Conservation (phyloP, 2,888 invertebrate species). For the Oxycera nigricornis region DNA sequence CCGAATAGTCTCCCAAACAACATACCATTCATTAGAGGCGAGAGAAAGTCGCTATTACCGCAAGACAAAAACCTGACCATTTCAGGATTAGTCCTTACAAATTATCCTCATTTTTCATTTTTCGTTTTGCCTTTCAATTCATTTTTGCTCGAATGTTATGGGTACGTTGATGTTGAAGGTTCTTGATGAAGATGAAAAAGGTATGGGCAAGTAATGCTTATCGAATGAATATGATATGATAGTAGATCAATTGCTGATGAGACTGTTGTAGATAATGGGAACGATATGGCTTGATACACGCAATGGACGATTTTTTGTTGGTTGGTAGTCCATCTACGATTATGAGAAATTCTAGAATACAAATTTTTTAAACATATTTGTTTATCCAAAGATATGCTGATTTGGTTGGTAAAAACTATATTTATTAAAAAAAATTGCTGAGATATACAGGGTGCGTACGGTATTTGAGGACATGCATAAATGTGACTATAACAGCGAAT, state of each 20-base stretch:
- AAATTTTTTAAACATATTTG: too few relatives aligned
- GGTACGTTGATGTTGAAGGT: not conserved
- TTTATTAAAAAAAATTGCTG: too few relatives aligned
- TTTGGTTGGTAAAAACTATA: too few relatives aligned
- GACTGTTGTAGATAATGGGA: too few relatives aligned
- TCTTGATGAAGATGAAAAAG: not conserved
- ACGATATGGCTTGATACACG: too few relatives aligned
- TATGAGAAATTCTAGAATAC: too few relatives aligned
- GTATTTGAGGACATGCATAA: too few relatives aligned
- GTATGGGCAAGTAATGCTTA: not conserved
- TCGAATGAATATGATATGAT: not conserved
- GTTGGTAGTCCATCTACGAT: too few relatives aligned
- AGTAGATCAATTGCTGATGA: not conserved
- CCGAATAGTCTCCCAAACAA: conserved; percentile 25
- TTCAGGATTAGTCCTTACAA: conserved; percentile 37
- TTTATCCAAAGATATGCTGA: too few relatives aligned
- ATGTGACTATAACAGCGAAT: too few relatives aligned
- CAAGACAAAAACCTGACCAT: conserved; percentile 33
- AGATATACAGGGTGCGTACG: too few relatives aligned
- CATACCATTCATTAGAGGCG: conserved; percentile 33
- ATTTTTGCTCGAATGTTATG: not conserved
- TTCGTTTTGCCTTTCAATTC: not conserved
- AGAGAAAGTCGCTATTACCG: not conserved
- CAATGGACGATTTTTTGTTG: too few relatives aligned
- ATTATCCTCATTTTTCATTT: conserved; percentile 37